Percentiles rank a stretch among this genome's conserved stretches.
Conservation (phyloP, 1,140 invertebrate genomes). For the Alviniconcha marisindica region DNA sequence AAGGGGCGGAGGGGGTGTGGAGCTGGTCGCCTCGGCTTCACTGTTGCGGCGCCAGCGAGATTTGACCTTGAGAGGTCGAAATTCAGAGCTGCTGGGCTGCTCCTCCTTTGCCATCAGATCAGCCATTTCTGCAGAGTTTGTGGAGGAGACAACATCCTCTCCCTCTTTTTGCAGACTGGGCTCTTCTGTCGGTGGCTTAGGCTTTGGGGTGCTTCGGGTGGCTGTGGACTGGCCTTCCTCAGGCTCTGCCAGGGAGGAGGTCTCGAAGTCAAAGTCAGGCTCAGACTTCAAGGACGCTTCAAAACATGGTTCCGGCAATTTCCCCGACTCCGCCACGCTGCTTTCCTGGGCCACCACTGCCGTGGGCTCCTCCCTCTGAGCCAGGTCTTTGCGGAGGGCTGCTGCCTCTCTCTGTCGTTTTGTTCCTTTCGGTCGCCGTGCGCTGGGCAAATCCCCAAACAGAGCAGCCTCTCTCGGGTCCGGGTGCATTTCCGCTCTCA, state of each 20-base stretch:
- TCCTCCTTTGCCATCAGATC: slow-evolving; percentile 25
- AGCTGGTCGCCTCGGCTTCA: slow-evolving; percentile 82
- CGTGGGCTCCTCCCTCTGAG: background rate
- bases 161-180: slow-evolving; percentile 25
- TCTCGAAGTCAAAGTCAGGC: slow-evolving; percentile 44
- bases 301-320: background rate
- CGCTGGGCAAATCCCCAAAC: slow-evolving; percentile 35
- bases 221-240: background rate
- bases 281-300: background rate
- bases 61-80: slow-evolving; percentile 81
- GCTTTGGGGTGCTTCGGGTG: slow-evolving; percentile 3
- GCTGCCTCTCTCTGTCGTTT: slow-evolving; percentile 14
- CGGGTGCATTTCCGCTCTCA: slow-evolving; percentile 33
- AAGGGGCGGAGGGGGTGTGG: background rate
- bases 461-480: slow-evolving; percentile 35
- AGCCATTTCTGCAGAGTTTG: slow-evolving; percentile 45
- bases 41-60: slow-evolving; percentile 89
- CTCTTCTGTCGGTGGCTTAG: background rate
- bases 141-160: slow-evolving; percentile 52
- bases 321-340: background rate
- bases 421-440: background rate
- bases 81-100: background rate
- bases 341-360: background rate
- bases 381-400: background rate
- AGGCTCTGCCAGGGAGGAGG: background rate